phyloP scores from a whole-genome alignment of 2,797 vertebrate genomes.

The Caiman crocodilus region DNA sequence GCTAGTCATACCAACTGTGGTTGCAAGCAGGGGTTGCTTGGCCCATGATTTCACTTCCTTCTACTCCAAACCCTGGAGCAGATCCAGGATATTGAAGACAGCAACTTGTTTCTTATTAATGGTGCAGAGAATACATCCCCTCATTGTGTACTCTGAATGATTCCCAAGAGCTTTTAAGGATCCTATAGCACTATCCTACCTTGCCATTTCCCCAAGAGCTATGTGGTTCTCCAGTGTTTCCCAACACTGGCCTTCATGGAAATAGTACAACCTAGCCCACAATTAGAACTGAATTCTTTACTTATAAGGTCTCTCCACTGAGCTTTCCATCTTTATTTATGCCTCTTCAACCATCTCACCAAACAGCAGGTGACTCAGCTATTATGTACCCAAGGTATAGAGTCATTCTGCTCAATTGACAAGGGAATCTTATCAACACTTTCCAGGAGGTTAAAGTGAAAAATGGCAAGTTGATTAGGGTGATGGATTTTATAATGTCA shows the following conservation, averaged over 20 bases:
- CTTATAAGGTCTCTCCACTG: neutral
- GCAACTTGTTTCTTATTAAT: neutral
- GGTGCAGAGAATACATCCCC: neutral
- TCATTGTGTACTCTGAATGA: neutral
- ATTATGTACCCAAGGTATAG: neutral
- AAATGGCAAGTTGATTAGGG: neutral
- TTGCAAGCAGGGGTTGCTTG: neutral
- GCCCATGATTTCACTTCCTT: neutral
- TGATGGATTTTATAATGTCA: neutral
- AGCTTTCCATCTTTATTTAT: neutral
- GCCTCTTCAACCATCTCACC: neutral
- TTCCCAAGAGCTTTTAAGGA: neutral
- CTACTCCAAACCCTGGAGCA: neutral
- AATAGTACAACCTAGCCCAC: neutral
- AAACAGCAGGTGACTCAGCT: neutral
- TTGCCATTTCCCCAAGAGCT: neutral
- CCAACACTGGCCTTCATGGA: neutral
- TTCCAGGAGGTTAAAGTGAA: neutral
- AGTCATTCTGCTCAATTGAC: neutral
- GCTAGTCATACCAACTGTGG: neutral
- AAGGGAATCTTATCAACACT: neutral
- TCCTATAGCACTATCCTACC: neutral
- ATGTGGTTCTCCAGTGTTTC: neutral
- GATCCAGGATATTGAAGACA: neutral
- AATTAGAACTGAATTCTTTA: neutral